phyloP scores from a whole-genome alignment of 1,140 invertebrate genomes.

The Euura saliciscinereae region DNA sequence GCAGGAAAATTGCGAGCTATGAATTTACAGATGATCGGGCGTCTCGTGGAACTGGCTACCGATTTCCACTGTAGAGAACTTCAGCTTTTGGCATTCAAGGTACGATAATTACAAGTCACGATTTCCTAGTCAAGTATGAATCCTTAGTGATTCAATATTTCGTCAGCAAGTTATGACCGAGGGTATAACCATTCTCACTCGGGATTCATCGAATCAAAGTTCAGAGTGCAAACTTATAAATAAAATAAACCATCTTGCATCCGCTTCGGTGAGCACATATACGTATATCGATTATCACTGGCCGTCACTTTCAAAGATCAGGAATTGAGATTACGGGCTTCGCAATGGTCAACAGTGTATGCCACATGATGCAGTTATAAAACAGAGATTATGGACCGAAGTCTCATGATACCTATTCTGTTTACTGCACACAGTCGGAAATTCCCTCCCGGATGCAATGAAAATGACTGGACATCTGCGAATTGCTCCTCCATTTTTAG shows the following conservation, averaged over 20 bases:
- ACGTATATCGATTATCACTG: neutral
- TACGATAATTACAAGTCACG: neutral
- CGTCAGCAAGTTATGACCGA: no score
- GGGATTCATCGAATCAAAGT: neutral
- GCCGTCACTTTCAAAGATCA: neutral
- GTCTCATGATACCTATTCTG: neutral
- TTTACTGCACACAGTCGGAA: neutral
- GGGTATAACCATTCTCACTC: no score
- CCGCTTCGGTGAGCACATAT: neutral
- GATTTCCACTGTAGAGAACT: conserved; percentile 22
- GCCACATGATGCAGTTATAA: neutral
- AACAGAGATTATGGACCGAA: neutral
- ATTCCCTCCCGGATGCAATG: conserved; percentile 1
- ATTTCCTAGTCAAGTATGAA: no score
- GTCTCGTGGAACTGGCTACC: conserved; percentile 27
- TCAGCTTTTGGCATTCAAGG: conserved; percentile 21
- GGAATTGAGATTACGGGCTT: neutral
- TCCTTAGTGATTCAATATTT: no score
- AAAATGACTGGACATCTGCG: neutral
- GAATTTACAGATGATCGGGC: conserved; percentile 33
- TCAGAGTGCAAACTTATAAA: neutral
- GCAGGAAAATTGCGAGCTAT: conserved; percentile 34
- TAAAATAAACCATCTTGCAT: neutral
- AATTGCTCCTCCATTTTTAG: no score
- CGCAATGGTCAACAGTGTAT: neutral